Evolutionary conservation across 2,797 vertebrate genomes (phyloP).

Genomic region (Thripadectes ignobilis): DNA sequence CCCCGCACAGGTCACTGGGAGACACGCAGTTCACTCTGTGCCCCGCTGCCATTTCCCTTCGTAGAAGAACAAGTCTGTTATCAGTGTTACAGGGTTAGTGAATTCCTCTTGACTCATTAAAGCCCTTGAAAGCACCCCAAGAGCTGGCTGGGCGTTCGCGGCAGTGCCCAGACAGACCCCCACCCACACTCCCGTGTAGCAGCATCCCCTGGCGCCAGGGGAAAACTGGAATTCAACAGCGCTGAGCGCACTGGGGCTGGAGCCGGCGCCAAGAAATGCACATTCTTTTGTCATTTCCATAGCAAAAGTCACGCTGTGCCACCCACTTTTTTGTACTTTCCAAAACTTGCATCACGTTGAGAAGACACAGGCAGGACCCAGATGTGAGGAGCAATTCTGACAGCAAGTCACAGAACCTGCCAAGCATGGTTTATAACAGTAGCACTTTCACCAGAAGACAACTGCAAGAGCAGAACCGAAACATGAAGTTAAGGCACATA

Average conservation of each 20-base stretch:
- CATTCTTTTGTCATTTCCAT: not conserved
- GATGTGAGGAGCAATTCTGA: not conserved
- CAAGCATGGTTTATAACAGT: not conserved
- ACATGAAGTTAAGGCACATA: not conserved
- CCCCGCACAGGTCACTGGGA: not conserved
- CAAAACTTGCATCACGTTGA: not conserved
- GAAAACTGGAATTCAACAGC: not conserved
- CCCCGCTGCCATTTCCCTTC: not conserved
- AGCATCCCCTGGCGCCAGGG: accelerated
- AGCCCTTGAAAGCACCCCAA: not conserved
- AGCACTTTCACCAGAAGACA: not conserved
- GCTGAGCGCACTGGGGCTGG: accelerated
- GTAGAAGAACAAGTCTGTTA: not conserved
- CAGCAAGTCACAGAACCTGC: not conserved
- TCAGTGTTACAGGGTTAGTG: accelerated
- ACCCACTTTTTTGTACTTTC: not conserved
- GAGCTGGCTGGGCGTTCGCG: not conserved
- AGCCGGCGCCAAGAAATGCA: not conserved
- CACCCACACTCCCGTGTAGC: not conserved
- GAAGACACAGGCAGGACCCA: not conserved
- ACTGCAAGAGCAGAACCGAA: not conserved
- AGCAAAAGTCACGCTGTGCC: not conserved
- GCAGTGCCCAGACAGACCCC: not conserved
- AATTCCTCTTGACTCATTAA: not conserved
- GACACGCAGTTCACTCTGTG: accelerated